phyloP scores from a whole-genome alignment of 2,888 invertebrate species.

The Thera obeliscata region DNA sequence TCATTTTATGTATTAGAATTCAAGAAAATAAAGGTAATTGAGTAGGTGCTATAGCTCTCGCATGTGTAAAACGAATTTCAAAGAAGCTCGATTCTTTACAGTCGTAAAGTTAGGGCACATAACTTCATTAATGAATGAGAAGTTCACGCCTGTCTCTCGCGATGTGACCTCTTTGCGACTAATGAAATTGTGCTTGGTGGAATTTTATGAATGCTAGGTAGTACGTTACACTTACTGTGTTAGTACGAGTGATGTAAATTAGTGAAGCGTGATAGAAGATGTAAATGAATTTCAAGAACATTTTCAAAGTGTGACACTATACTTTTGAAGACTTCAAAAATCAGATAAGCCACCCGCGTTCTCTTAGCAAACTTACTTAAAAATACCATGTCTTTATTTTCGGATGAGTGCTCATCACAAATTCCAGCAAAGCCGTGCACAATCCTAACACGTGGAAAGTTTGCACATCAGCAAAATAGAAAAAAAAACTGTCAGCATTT shows the following conservation, averaged over 20 bases:
- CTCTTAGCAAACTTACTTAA: background rate
- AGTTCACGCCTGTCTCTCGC: constrained; percentile 60
- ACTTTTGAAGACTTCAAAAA: background rate
- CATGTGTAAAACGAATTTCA: constrained; percentile 43
- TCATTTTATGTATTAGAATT: too few species aligned
- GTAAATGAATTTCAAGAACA: constrained; percentile 31
- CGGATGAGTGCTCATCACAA: background rate
- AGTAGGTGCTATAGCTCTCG: constrained; percentile 1
- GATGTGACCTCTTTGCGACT: constrained; percentile 61
- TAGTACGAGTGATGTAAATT: constrained; percentile 21
- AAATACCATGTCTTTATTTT: background rate
- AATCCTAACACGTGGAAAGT: constrained; percentile 25
- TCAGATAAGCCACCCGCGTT: background rate
- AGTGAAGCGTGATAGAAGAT: constrained; percentile 40
- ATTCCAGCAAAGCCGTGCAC: background rate
- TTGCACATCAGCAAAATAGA: constrained; percentile 33
- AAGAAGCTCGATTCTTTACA: constrained; percentile 53
- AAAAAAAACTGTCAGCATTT: constrained; percentile 51
- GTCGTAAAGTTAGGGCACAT: constrained; percentile 55
- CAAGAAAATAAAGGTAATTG: background rate
- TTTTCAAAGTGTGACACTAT: constrained; percentile 8
- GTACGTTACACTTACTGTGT: constrained; percentile 25
- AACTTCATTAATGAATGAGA: constrained; percentile 70
- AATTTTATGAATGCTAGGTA: constrained; percentile 45
- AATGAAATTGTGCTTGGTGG: constrained; percentile 69